phyloP scores from a whole-genome alignment of 1,140 invertebrate species.

The Drosophila ironensis region DNA sequence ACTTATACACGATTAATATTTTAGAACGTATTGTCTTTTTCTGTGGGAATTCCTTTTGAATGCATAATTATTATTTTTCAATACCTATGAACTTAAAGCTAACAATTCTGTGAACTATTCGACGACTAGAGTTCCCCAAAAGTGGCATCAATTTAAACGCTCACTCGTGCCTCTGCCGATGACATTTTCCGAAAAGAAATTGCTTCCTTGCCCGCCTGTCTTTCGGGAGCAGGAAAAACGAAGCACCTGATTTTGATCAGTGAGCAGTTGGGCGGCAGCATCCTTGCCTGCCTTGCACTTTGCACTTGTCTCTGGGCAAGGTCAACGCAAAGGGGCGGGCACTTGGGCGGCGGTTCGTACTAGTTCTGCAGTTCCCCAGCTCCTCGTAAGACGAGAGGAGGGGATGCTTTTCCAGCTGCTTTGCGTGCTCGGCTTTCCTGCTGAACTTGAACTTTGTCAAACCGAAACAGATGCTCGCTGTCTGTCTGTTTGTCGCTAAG shows the following conservation, averaged over 20 bases:
- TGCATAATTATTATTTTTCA: too few relatives aligned
- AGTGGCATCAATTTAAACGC: too few relatives aligned
- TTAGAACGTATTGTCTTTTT: too few relatives aligned
- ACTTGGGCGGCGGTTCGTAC: neutral
- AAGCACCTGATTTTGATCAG: neutral
- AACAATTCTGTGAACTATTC: too few relatives aligned
- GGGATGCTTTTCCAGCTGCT: constrained; percentile 3
- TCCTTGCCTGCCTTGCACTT: constrained; percentile 31
- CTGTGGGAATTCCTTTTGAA: too few relatives aligned
- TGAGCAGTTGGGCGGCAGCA: neutral
- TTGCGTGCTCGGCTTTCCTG: constrained; percentile 4
- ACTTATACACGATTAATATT: too few relatives aligned
- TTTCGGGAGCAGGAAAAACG: neutral
- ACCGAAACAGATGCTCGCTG: constrained; percentile 41
- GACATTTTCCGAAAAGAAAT: neutral
- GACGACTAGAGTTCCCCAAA: too few relatives aligned
- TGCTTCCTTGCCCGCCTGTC: neutral
- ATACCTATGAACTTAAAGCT: too few relatives aligned
- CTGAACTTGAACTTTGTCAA: constrained; percentile 45
- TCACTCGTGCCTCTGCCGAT: too few relatives aligned
- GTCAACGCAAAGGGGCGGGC: neutral
- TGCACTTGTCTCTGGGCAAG: constrained; percentile 34
- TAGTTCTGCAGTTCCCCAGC: too few relatives aligned
- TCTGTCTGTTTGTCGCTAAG: constrained; percentile 44
- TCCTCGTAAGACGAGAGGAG: too few relatives aligned